Conservation (phyloP, 2,888 invertebrate species). For the Calephelis perditalis region DNA sequence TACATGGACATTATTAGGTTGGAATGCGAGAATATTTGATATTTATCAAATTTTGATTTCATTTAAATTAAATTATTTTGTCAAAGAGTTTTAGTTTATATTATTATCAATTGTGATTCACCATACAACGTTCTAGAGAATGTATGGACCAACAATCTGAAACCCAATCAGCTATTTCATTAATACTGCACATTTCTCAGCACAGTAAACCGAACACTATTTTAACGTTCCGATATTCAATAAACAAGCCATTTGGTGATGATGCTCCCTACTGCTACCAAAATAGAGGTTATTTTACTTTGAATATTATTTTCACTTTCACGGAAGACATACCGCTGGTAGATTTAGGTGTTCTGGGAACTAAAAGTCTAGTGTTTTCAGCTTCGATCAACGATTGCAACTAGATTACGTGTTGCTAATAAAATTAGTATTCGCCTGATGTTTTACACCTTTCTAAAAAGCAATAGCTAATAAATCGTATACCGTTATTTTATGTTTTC, state of each 20-base stretch:
- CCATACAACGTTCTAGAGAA: conserved; percentile 1
- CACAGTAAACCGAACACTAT: conserved; percentile 37
- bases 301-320: conserved; percentile 36
- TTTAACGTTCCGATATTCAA: conserved; percentile 32
- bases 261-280: conserved; percentile 21
- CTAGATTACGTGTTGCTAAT: neutral
- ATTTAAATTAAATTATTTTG: too few relatives aligned
- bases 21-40: too few relatives aligned
- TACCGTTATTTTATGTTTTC: too few relatives aligned
- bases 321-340: conserved; percentile 50
- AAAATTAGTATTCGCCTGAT: too few relatives aligned
- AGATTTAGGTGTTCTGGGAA: conserved; percentile 56
- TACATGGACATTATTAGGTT: too few relatives aligned
- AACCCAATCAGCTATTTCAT: conserved; percentile 40
- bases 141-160: conserved; percentile 27
- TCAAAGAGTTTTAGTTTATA: neutral
- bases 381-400: conserved; percentile 11
- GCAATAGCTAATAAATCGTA: too few relatives aligned
- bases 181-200: conserved; percentile 41
- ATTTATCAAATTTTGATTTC: too few relatives aligned
- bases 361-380: conserved; percentile 37
- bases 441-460: too few relatives aligned
- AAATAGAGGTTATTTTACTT: conserved; percentile 32
- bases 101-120: conserved; percentile 3
- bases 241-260: conserved; percentile 8